These are phyloP conservation scores for Lithophane socia DNA, from an alignment of 2,888 invertebrate genomes.

Conservation along the genomic window DNA sequence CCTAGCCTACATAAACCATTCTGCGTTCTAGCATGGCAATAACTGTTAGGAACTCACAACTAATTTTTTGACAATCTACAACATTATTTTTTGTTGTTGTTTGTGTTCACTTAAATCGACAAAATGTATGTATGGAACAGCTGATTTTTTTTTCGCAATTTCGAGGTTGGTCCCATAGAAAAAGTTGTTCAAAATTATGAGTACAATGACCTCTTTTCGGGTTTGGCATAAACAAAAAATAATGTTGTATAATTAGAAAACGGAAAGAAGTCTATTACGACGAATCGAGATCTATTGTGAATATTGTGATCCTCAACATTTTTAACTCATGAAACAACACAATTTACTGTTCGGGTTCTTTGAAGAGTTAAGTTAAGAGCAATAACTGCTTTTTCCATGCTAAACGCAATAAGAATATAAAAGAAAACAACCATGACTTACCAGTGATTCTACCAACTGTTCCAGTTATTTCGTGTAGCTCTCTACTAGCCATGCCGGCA, in stretches of 20 bases:
- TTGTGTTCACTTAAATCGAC: too few relatives aligned
- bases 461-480: neutral
- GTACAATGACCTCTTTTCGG: too few relatives aligned
- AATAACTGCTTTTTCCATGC: neutral
- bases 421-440: slow-evolving; percentile 2
- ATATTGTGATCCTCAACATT: too few relatives aligned
- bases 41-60: neutral
- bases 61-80: neutral
- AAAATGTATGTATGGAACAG: too few relatives aligned
- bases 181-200: too few relatives aligned
- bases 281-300: too few relatives aligned
- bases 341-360: neutral
- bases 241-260: too few relatives aligned
- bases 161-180: too few relatives aligned
- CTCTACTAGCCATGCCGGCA: slow-evolving; percentile 17
- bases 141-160: too few relatives aligned
- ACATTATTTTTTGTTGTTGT: too few relatives aligned
- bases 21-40: neutral
- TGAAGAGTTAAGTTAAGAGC: neutral
- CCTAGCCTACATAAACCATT: neutral
- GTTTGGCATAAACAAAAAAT: neutral
- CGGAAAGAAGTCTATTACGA: too few relatives aligned
- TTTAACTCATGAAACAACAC: too few relatives aligned
- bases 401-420: neutral
- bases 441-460: slow-evolving; percentile 27